A percentile compares a stretch with the other conserved stretches of the same genome.
Evolutionary conservation across 53 echinoderm and acorn worm species (phyloP).

Genomic region (Mesocentrotus franciscanus): DNA sequence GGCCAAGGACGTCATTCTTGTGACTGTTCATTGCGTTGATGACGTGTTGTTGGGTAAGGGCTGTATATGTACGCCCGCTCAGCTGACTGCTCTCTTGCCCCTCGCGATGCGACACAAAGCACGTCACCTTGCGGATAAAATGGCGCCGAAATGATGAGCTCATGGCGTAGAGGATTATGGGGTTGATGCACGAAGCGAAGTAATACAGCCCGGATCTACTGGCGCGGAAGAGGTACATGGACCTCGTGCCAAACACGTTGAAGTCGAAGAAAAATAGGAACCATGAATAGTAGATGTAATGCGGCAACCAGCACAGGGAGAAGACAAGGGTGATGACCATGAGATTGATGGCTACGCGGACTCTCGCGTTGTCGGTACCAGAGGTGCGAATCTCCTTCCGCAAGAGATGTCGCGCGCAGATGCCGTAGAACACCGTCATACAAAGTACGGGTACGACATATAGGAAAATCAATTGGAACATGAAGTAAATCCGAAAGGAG

Average conservation of each 20-base stretch:
- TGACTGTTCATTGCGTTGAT: background rate
- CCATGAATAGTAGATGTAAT: conserved; percentile 61
- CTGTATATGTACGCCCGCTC: conserved; percentile 61
- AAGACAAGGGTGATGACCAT: conserved; percentile 63
- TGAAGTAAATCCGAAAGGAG: conserved; percentile 64
- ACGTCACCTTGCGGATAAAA: conserved; percentile 75
- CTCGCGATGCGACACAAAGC: conserved; percentile 48
- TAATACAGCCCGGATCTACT: conserved; percentile 63
- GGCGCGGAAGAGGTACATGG: conserved; percentile 65
- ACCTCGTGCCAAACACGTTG: conserved; percentile 58
- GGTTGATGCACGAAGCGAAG: conserved; percentile 78
- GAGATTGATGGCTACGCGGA: conserved; percentile 59
- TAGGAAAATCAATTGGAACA: conserved; percentile 72
- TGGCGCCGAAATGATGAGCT: conserved; percentile 83
- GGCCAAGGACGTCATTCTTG: background rate
- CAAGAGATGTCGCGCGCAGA: conserved; percentile 74
- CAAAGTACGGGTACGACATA: conserved; percentile 75
- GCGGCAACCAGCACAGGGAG: conserved; percentile 56
- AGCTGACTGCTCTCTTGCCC: conserved; percentile 57
- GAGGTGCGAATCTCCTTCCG: conserved; percentile 65
- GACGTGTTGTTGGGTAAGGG: conserved; percentile 44
- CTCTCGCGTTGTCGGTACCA: conserved; percentile 66
- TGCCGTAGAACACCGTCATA: conserved; percentile 79
- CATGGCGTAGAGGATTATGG: conserved; percentile 80
- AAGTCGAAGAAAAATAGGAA: conserved; percentile 58